Percentiles rank a stretch among this genome's conserved stretches.
Evolutionary conservation across 1,140 invertebrate species (phyloP).

Genomic region (Cardiocondyla obscurior): DNA sequence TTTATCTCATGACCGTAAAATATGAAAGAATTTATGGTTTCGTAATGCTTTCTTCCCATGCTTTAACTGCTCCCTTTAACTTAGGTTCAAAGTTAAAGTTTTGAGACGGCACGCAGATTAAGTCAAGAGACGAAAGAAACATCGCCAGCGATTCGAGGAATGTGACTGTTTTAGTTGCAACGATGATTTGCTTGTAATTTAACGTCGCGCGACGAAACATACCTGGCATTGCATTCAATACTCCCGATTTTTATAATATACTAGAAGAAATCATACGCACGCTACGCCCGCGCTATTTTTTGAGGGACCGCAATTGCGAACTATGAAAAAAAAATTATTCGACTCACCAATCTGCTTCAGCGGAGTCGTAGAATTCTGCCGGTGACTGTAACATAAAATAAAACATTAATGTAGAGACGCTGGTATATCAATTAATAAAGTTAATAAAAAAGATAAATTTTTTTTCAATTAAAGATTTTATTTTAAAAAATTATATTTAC

Average conservation of each 20-base stretch:
- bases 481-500: no score
- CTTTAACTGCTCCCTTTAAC: not conserved
- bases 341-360: no score
- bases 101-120: conserved; percentile 5
- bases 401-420: no score
- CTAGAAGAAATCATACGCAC: no score
- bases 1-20: not conserved
- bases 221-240: not conserved
- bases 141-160: conserved; percentile 20
- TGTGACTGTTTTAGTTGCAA: not conserved
- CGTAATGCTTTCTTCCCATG: not conserved
- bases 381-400: no score
- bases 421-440: no score
- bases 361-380: no score
- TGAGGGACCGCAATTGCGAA: no score
- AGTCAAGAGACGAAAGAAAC: conserved; percentile 19
- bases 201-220: not conserved
- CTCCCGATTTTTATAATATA: not conserved
- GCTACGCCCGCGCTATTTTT: no score
- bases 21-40: not conserved
- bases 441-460: no score
- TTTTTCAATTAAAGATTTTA: no score
- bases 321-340: no score
- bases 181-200: conserved; percentile 9
- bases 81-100: conserved; percentile 41